These are phyloP conservation scores for Orthosia gothica DNA, from an alignment of 2,888 invertebrate species.

Conservation along the genomic window DNA sequence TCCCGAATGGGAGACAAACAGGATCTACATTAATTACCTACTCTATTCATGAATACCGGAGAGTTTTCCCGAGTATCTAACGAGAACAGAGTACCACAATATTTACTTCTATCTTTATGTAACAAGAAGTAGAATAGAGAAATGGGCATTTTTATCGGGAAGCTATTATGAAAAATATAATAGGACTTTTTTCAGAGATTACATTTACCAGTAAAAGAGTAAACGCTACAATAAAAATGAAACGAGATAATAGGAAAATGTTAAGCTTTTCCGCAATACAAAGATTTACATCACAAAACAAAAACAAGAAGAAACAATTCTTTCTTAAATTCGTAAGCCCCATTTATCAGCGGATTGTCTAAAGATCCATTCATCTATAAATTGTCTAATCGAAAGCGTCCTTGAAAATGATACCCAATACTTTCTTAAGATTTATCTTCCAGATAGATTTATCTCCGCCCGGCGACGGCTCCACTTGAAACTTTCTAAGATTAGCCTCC, in stretches of 20 bases:
- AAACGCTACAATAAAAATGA: neutral
- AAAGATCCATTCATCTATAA: constrained; percentile 18
- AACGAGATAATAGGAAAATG: neutral
- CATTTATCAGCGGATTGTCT: constrained; percentile 33
- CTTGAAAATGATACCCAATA: constrained; percentile 35
- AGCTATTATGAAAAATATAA: neutral
- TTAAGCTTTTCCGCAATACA: constrained; percentile 8
- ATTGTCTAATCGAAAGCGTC: constrained; percentile 21
- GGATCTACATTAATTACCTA: constrained; percentile 9
- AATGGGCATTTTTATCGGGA: neutral
- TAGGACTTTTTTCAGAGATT: neutral
- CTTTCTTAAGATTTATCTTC: constrained; percentile 25
- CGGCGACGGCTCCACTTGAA: constrained; percentile 21
- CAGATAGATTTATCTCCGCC: constrained; percentile 29
- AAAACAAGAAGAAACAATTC: neutral
- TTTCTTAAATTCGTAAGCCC: neutral
- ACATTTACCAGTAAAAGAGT: neutral
- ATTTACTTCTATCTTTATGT: neutral
- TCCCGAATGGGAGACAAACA: constrained; percentile 1
- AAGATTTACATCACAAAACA: constrained; percentile 18
- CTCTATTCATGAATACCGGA: constrained; percentile 1
- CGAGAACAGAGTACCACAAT: constrained; percentile 1
- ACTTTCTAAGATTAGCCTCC: constrained; percentile 20
- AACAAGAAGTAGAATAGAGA: neutral
- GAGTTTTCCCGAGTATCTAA: neutral